Base-by-base conservation (phyloP, 2,797 vertebrate species). In the Parambassis ranga region DNA sequence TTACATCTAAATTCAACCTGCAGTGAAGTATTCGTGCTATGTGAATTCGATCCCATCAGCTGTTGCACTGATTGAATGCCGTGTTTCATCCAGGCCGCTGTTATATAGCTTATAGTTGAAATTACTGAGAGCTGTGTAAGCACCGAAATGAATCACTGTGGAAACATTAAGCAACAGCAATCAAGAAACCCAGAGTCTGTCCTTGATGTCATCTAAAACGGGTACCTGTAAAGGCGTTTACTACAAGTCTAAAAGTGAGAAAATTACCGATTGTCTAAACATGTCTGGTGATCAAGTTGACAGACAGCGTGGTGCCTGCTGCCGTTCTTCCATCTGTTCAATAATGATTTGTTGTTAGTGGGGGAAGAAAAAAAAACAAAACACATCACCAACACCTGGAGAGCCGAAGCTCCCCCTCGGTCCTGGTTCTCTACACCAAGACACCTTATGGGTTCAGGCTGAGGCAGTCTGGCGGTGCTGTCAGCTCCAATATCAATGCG, bases 241-340 rank as follows among this genome's bases (percentile, higher is more conserved):
- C 10, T 28, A 8, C 51, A 18, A 61, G 32, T 66, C 36, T 37
- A 31, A 73, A 77, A 74, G 36, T 47, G 62, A 79, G 57, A 52
- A 76, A 83, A 82, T 87, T 61, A 79, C 74, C 65, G 38, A 77
- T 76, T 59, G 64, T 82, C 68, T 69, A 55, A 84, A 71, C 75
- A 71, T 51, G 62, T 79, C 70, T 43, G 48, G 66, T 24, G 44
- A 82, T 80, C 65, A 61, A 74, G 68, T 58, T 82, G 84, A 83
- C 79, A 77, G 69, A 70, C 52, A 61, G 77, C 4, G 14, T 13
- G 10, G 59, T 4, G 55, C 73, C 58, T 47, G 52, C 81, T 82
- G 83, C 79, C 85, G 53, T 51, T 1, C 7, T 53, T 75, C 78
- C 87, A 88, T 90, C 85, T 85, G 81, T 72, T 77, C 73, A 5